Evolutionary conservation across 2,888 invertebrate genomes (phyloP).

Genomic region (Monopis laevigella): DNA sequence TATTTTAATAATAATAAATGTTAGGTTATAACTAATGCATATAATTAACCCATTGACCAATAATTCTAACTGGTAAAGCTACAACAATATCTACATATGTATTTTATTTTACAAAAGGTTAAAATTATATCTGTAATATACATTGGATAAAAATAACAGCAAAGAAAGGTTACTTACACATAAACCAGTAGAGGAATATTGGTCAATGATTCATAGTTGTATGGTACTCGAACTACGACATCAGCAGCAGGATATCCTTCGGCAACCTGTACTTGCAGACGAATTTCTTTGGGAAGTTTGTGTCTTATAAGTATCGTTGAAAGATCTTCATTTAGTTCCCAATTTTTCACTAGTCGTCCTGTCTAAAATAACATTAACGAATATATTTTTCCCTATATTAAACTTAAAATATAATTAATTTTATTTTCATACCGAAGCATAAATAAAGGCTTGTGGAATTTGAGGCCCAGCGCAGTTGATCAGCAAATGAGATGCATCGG

Average conservation of each 20-base stretch:
- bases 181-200: constrained; percentile 86
- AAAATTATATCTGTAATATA: no score
- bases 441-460: constrained; percentile 77
- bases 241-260: constrained; percentile 74
- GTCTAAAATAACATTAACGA: no score
- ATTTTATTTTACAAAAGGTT: no score
- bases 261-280: constrained; percentile 70
- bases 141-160: no score
- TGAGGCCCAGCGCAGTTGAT: constrained; percentile 87
- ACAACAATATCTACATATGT: no score
- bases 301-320: constrained; percentile 51
- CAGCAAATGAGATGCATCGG: constrained; percentile 72
- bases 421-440: constrained; percentile 55
- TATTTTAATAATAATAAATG: no score
- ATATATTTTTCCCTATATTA: constrained; percentile 4
- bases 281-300: constrained; percentile 66
- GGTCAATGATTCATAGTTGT: constrained; percentile 72
- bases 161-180: no score
- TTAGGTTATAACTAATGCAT: no score
- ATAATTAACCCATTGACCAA: no score
- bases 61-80: no score
- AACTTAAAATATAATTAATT: constrained; percentile 6
- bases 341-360: constrained; percentile 46
- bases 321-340: constrained; percentile 75
- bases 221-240: constrained; percentile 78